phyloP scores from a whole-genome alignment of 2,797 vertebrate species.

The Neostethus bicornis region DNA sequence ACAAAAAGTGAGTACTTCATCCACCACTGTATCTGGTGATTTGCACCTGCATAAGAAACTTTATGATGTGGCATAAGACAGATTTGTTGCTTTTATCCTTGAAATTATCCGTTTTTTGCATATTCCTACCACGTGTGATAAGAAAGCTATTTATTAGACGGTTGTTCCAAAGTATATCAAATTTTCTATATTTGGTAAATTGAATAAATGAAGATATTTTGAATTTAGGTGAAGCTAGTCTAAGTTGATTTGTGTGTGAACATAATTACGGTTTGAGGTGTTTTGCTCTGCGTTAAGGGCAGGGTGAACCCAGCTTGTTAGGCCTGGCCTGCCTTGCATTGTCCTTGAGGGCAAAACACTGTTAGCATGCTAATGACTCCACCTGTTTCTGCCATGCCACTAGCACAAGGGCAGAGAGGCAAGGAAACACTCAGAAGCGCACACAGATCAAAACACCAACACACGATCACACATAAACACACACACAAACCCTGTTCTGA shows the following conservation, averaged over 20 bases:
- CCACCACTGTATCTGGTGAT: slow-evolving; percentile 41
- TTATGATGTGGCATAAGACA: slow-evolving; percentile 17
- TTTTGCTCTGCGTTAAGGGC: slow-evolving; percentile 58
- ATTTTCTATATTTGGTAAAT: slow-evolving; percentile 18
- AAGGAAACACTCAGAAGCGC: slow-evolving; percentile 49
- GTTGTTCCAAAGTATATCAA: slow-evolving; percentile 20
- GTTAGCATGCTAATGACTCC: slow-evolving; percentile 78
- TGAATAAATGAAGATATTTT: slow-evolving; percentile 22
- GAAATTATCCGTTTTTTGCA: slow-evolving; percentile 21
- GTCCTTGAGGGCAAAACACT: slow-evolving; percentile 75
- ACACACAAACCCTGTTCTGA: slow-evolving; percentile 52
- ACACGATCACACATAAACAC: slow-evolving; percentile 23
- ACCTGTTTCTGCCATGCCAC: slow-evolving; percentile 72
- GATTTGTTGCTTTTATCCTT: slow-evolving; percentile 11
- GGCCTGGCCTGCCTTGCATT: slow-evolving; percentile 64
- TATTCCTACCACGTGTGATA: slow-evolving; percentile 17
- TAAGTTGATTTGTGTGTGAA: slow-evolving; percentile 39
- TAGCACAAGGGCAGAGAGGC: slow-evolving; percentile 70
- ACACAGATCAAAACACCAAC: slow-evolving; percentile 38
- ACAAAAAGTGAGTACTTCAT: no score
- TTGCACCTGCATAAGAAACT: slow-evolving; percentile 30
- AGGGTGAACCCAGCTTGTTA: slow-evolving; percentile 68
- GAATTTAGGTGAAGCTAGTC: slow-evolving; percentile 21
- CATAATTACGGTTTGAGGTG: slow-evolving; percentile 52
- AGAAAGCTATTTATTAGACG: slow-evolving; percentile 14